Conservation (phyloP, 2,797 vertebrate genomes). For the Salarias fasciatus region DNA sequence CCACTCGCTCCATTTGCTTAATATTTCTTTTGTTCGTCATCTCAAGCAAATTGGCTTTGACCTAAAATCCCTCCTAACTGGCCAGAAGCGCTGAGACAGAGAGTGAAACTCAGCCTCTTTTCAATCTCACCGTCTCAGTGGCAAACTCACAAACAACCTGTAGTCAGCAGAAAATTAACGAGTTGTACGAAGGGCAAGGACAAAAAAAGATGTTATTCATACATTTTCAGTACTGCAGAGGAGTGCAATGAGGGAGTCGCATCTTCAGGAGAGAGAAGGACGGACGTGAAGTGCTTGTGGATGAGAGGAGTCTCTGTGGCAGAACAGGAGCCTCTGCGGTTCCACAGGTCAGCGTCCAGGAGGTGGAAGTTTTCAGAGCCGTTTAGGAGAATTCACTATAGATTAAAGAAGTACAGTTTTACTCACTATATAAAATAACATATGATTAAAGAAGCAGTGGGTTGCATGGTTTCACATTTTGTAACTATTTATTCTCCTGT, state of each 20-base stretch:
- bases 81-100: neutral
- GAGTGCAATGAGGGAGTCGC: constrained; percentile 14
- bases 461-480: too few species aligned
- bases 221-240: constrained; percentile 15
- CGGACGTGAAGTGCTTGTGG: constrained; percentile 29
- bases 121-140: constrained; percentile 21
- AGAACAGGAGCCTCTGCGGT: constrained; percentile 13
- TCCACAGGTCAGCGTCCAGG: constrained; percentile 24
- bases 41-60: constrained; percentile 3
- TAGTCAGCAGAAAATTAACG: constrained; percentile 1
- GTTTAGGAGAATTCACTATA: neutral
- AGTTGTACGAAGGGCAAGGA: constrained; percentile 1
- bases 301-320: constrained; percentile 30
- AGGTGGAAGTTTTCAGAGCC: constrained; percentile 14
- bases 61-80: neutral
- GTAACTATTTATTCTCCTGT: too few species aligned
- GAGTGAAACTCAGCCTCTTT: constrained; percentile 12
- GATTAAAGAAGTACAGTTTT: neutral
- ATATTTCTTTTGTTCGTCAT: neutral
- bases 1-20: neutral
- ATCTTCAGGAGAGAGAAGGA: constrained; percentile 16
- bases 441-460: too few species aligned
- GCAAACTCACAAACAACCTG: neutral
- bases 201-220: constrained; percentile 18
- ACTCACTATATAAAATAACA: too few species aligned